Base-by-base conservation (phyloP, 1,140 invertebrate species). In the Dinoponera quadriceps region DNA sequence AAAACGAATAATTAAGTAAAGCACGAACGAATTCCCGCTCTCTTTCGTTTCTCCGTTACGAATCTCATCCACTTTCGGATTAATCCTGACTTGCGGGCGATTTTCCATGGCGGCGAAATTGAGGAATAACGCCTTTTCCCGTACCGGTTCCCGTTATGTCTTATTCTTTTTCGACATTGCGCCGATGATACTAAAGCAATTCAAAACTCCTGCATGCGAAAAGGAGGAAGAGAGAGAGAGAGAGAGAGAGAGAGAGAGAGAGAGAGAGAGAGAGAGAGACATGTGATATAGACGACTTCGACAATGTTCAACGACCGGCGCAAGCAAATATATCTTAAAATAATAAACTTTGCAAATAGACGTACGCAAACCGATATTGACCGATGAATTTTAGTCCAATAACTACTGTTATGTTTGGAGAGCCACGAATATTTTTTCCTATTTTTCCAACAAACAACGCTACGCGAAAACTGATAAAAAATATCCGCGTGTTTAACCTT, bases 291-390 rank as follows among this genome's bases (percentile, higher is more conserved):
- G 29, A 66, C 20, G 27, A 66, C 29, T 77, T 55, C 29, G 22
- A 27, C 3, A 20, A 66, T 77, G 25, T 65, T 63, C 44, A 38
- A 68, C 69, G 63, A 57, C 29, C 16, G 16, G 14, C 27, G 33
- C 57, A 57, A 71, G 59, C 49, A 20, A 80, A 69, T 80, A 48
- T 57, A 48, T 80, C 65, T 80, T 80, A 59, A 80, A 80, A 80
- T 48, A 80, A 80, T 80, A 59, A 80, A 69, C 65, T 80, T 80
- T 11, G 22, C 49, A 80, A 80, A 80, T n/a, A 14, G 27, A n/a
- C 20, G 9, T 38, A 22, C 22, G 27, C 48, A 54, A 44, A 54
- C 20, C 48, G 48, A 33, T 77, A 55, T 80, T 57, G 65, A 80
- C 63, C 63, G 51, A 71, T 57, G 49, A 71, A 80, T 80, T 71